Percentiles rank a stretch among this genome's conserved stretches.
Conservation (phyloP, 2,888 invertebrate genomes). For the Hypolimnas misippus region DNA sequence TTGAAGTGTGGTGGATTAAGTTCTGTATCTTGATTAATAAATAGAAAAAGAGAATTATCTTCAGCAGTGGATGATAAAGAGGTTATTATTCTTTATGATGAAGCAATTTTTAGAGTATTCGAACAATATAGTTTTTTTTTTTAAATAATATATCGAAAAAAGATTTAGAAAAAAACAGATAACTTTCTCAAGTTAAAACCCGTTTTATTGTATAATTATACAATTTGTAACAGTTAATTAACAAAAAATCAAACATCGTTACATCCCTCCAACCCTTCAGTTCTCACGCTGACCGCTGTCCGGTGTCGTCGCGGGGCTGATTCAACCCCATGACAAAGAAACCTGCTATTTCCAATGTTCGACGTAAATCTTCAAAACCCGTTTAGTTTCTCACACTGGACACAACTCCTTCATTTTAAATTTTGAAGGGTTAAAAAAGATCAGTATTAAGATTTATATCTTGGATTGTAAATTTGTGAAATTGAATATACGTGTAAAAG, state of each 20-base stretch:
- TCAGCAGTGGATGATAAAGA: too few species aligned
- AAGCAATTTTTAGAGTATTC: too few species aligned
- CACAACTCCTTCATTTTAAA: slow-evolving; percentile 28
- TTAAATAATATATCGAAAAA: too few species aligned
- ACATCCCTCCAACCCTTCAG: slow-evolving; percentile 31
- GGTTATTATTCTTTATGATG: too few species aligned
- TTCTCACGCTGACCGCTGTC: slow-evolving; percentile 44
- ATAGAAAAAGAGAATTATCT: too few species aligned
- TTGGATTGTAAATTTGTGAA: neutral
- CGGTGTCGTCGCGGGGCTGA: slow-evolving; percentile 40
- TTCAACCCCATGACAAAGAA: slow-evolving; percentile 34
- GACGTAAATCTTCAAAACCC: slow-evolving; percentile 40
- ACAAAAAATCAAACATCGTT: neutral
- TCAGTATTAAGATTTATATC: neutral
- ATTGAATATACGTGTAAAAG: neutral
- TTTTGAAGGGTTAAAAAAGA: slow-evolving; percentile 3
- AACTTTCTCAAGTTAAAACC: too few species aligned
- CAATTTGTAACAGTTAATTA: slow-evolving; percentile 10
- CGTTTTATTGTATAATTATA: neutral
- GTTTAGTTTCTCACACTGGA: slow-evolving; percentile 41
- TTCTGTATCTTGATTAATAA: too few species aligned
- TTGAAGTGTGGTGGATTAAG: too few species aligned
- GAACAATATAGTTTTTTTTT: too few species aligned
- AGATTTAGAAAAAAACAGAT: too few species aligned
- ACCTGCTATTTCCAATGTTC: slow-evolving; percentile 29